phyloP scores from a whole-genome alignment of 2,888 invertebrate genomes.

The Spisula subtruncata region DNA sequence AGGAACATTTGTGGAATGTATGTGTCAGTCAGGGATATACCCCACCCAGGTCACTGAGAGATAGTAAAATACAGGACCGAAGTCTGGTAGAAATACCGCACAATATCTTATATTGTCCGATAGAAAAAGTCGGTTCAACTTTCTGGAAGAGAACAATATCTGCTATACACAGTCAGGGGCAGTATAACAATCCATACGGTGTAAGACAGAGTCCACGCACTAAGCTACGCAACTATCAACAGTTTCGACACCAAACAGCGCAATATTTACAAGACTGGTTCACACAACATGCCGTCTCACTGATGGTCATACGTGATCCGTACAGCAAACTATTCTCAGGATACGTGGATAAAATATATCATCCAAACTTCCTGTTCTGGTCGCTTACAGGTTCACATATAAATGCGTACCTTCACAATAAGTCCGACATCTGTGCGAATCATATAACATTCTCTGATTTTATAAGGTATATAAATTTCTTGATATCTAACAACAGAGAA shows the following conservation, averaged over 20 bases:
- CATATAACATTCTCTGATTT: slow-evolving; percentile 78
- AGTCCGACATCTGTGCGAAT: slow-evolving; percentile 72
- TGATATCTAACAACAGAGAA: neutral
- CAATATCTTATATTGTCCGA: slow-evolving; percentile 77
- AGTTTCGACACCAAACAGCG: neutral
- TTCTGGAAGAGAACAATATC: slow-evolving; percentile 76
- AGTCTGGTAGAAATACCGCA: slow-evolving; percentile 60
- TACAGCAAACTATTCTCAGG: slow-evolving; percentile 77
- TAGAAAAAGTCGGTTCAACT: slow-evolving; percentile 80
- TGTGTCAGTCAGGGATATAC: slow-evolving; percentile 45
- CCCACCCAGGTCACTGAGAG: slow-evolving; percentile 43
- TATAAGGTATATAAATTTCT: slow-evolving; percentile 72
- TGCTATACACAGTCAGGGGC: slow-evolving; percentile 50
- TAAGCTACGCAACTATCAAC: slow-evolving; percentile 13
- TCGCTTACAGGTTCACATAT: slow-evolving; percentile 67
- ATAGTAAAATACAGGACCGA: slow-evolving; percentile 29
- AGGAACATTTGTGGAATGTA: slow-evolving; percentile 28
- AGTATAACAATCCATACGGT: slow-evolving; percentile 64
- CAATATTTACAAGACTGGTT: slow-evolving; percentile 40
- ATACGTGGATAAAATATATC: slow-evolving; percentile 79
- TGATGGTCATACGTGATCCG: slow-evolving; percentile 79
- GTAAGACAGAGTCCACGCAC: slow-evolving; percentile 6
- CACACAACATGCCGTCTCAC: slow-evolving; percentile 63
- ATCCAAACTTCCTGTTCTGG: slow-evolving; percentile 79
- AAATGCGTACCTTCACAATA: slow-evolving; percentile 44